These are phyloP conservation scores for Xylocampa areola DNA, from an alignment of 2,888 invertebrate genomes.

Conservation along the genomic window DNA sequence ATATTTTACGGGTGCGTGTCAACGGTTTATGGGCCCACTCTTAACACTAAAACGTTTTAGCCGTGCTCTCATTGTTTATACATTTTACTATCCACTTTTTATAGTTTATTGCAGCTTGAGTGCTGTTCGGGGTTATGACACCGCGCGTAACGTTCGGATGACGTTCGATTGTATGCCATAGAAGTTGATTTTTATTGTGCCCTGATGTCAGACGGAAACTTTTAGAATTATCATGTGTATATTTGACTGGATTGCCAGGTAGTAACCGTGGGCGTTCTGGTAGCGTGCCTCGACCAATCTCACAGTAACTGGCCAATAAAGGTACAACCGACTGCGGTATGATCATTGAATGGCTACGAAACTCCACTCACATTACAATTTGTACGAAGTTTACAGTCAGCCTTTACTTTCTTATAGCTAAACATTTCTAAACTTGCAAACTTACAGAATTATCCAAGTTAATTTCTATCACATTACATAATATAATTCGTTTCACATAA, in stretches of 20 bases:
- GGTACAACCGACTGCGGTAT: constrained; percentile 33
- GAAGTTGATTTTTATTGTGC: constrained; percentile 82
- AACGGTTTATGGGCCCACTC: constrained; percentile 88
- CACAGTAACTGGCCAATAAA: constrained; percentile 53
- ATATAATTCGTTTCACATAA: constrained; percentile 56
- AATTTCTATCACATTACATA: constrained; percentile 41
- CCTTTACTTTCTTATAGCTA: constrained; percentile 12
- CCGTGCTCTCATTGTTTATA: constrained; percentile 89
- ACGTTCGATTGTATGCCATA: constrained; percentile 79
- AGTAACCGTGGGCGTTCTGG: constrained; percentile 50
- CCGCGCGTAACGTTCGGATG: constrained; percentile 77
- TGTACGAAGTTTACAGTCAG: constrained; percentile 26
- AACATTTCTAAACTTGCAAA: constrained; percentile 14
- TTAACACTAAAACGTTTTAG: constrained; percentile 89
- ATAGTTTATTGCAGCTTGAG: constrained; percentile 85
- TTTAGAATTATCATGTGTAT: constrained; percentile 68
- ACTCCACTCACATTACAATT: constrained; percentile 40
- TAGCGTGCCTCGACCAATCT: constrained; percentile 47
- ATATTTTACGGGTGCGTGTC: constrained; percentile 90
- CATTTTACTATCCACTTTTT: constrained; percentile 88
- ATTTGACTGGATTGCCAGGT: constrained; percentile 60
- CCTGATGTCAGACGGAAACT: constrained; percentile 72
- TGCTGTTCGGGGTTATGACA: constrained; percentile 81
- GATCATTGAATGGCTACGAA: constrained; percentile 51
- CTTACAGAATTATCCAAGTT: constrained; percentile 25